A percentile compares a stretch with the other conserved stretches of the same genome.
Conservation (phyloP, 2,888 invertebrate genomes). For the Campaea margaritaria region DNA sequence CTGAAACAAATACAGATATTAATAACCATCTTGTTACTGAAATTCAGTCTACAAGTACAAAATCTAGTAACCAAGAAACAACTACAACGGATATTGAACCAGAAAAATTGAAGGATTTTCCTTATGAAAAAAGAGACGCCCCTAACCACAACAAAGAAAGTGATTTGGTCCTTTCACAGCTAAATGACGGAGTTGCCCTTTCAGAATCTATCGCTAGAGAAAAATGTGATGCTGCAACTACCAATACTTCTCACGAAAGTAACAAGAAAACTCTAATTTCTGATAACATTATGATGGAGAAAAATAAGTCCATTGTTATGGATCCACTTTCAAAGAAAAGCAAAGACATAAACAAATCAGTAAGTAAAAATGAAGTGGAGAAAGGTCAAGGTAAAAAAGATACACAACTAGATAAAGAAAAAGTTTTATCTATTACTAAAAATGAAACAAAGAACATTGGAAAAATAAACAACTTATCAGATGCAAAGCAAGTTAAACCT, state of each 20-base stretch:
- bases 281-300: neutral
- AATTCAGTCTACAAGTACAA: constrained; percentile 4
- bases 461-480: constrained; percentile 1
- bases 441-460: neutral
- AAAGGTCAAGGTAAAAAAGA: neutral
- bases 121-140: neutral
- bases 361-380: constrained; percentile 1
- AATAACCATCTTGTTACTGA: constrained; percentile 6
- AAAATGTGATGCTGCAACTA: neutral
- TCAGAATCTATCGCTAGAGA: neutral
- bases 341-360: constrained; percentile 1
- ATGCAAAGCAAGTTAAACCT: constrained; percentile 6
- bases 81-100: constrained; percentile 1
- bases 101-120: neutral
- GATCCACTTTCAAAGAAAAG: constrained; percentile 9
- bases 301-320: constrained; percentile 9
- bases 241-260: neutral
- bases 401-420: constrained; percentile 1
- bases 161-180: constrained; percentile 3
- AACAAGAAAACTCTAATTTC: neutral
- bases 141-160: neutral
- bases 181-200: constrained; percentile 1
- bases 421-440: constrained; percentile 1
- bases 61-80: constrained; percentile 8
- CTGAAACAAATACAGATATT: constrained; percentile 3